A percentile compares a stretch with the other conserved stretches of the same genome.
Evolutionary conservation across 2,797 vertebrate genomes (phyloP).

Genomic region (Tympanoctomys barrerae): DNA sequence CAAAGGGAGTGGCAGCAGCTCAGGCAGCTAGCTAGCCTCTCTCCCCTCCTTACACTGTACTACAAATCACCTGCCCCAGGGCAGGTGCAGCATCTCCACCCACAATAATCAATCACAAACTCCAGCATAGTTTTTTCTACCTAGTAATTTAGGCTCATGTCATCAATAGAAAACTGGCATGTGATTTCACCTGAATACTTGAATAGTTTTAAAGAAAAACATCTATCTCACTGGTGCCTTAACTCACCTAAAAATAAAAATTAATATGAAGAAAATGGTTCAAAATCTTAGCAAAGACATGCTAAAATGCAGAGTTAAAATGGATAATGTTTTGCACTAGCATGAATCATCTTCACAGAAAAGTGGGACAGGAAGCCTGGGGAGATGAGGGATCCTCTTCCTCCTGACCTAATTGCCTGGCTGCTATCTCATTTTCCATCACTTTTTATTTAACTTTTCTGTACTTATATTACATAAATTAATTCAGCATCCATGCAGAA

Average conservation of each 20-base stretch:
- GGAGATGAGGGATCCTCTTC: constrained; percentile 18
- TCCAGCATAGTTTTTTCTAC: neutral
- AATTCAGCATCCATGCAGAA: constrained; percentile 81
- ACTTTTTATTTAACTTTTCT: constrained; percentile 82
- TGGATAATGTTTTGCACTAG: neutral
- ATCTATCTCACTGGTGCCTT: neutral
- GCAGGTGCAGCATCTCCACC: too few relatives aligned
- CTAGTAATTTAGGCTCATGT: neutral
- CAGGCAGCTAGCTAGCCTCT: too few relatives aligned
- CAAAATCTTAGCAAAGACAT: constrained; percentile 25
- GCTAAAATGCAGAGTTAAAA: constrained; percentile 51
- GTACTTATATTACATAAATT: constrained; percentile 83
- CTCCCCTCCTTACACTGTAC: too few relatives aligned
- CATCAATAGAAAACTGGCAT: neutral
- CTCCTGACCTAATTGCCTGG: constrained; percentile 28
- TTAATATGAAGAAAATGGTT: neutral
- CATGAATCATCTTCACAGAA: constrained; percentile 36
- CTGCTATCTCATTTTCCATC: constrained; percentile 69
- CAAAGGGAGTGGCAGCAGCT: too few relatives aligned
- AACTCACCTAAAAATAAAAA: neutral
- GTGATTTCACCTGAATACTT: neutral
- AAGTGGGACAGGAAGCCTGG: neutral
- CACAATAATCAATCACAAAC: too few relatives aligned
- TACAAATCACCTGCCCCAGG: too few relatives aligned
- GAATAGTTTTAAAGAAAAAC: constrained; percentile 1